These are phyloP conservation scores for Eilema griseolum DNA, from an alignment of 2,888 invertebrate genomes.

Conservation along the genomic window DNA sequence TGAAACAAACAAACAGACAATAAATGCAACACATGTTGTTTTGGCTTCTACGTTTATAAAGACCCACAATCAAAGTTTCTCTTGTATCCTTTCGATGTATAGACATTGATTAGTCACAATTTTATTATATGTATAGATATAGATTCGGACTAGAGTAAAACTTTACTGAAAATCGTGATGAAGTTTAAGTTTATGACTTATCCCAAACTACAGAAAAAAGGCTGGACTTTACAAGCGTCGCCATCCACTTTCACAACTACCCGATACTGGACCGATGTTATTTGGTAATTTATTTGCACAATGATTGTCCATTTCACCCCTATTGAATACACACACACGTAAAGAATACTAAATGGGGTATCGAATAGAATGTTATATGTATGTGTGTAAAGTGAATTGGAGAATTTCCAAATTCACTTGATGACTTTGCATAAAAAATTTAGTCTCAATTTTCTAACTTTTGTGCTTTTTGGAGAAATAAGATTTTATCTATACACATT, in stretches of 20 bases:
- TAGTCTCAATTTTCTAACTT: neutral
- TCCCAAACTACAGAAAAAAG: neutral
- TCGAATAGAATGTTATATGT: neutral
- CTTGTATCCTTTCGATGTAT: no score
- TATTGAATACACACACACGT: constrained; percentile 18
- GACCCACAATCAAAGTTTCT: no score
- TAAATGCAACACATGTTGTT: no score
- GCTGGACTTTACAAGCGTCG: constrained; percentile 34
- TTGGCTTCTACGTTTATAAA: no score
- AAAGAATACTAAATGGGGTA: neutral
- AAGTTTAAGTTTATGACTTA: constrained; percentile 1
- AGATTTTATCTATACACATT: neutral
- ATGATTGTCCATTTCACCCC: constrained; percentile 48
- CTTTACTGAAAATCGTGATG: neutral
- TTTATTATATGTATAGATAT: no score
- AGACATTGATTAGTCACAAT: no score
- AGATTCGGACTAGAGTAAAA: neutral
- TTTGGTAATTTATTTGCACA: constrained; percentile 54
- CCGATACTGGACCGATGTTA: constrained; percentile 39
- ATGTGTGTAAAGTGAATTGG: constrained; percentile 5
- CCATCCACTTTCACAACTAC: constrained; percentile 38
- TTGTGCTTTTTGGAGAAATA: neutral
- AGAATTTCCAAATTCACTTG: neutral
- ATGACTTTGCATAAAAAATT: neutral
- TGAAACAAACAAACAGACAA: no score